Percentiles rank a stretch among this genome's conserved stretches.
Evolutionary conservation across 2,888 invertebrate genomes (phyloP).

Genomic region (Gari tellinella): DNA sequence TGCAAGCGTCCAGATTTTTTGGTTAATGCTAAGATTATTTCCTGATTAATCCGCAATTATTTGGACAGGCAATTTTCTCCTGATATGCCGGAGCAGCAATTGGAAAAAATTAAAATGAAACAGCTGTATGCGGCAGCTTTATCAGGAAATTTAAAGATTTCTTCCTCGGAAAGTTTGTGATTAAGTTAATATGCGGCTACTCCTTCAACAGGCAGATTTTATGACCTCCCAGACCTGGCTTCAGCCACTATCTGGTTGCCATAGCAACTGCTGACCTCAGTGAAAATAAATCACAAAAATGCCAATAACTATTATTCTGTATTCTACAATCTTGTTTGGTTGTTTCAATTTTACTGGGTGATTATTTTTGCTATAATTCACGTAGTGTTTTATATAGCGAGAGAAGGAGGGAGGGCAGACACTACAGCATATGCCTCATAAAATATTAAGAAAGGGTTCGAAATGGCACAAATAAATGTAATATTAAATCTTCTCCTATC

Average conservation of each 20-base stretch:
- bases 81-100: constrained; percentile 10
- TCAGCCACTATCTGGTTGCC: constrained; percentile 58
- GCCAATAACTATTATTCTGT: constrained; percentile 64
- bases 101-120: constrained; percentile 49
- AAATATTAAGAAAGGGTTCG: constrained; percentile 15
- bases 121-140: constrained; percentile 44
- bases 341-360: constrained; percentile 62
- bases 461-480: constrained; percentile 19
- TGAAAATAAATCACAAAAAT: constrained; percentile 64
- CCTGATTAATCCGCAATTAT: constrained; percentile 26
- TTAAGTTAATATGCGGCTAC: constrained; percentile 59
- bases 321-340: constrained; percentile 50
- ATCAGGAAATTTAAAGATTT: constrained; percentile 54
- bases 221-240: constrained; percentile 54
- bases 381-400: not conserved
- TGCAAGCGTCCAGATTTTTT: too few species aligned
- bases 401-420: too few species aligned
- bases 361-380: constrained; percentile 51
- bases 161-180: constrained; percentile 50
- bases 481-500: constrained; percentile 26
- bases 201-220: constrained; percentile 55
- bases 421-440: not conserved
- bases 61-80: constrained; percentile 41
- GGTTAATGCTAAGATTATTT: too few species aligned
- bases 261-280: constrained; percentile 60